Base-by-base conservation (phyloP, 2,797 vertebrate species). In the Neoniphon sammara region DNA sequence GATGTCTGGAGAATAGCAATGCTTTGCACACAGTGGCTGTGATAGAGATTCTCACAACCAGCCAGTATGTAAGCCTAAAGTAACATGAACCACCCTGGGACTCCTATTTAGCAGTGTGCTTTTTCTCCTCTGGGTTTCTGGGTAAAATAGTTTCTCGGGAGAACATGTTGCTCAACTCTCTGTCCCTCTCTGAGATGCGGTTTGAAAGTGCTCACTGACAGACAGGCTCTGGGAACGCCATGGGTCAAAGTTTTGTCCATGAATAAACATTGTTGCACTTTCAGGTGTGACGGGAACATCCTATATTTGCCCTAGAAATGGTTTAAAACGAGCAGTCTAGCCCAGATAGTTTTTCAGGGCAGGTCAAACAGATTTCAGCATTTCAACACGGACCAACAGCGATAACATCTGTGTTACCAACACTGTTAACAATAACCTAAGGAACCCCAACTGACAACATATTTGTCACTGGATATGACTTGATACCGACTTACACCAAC, bases 161-260 rank as follows among this genome's bases (percentile, higher is more conserved):
- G 54, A 85, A 88, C 73, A 69, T 80, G 65, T 87, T 91, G 81
- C 85, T 85, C 84, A 90, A 91, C 82, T 46, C 2, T 4, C 2
- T 46, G 5, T 0, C 44, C 56, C 56, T 27, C 50, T 11, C 1
- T 2, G 42, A n/a, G 11, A 49, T 57, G 42, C 44, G 25, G 53
- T 65, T 8, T 57, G 25, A 73, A 72, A 66, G 39, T 11, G 30
- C 53, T 66, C 25, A 9, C 65, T 70, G 69, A 83, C 66, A 78
- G 12, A 86, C 61, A 66, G 72, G 55, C 67, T 64, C 27, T 36
- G 57, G 57, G 23, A 4, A 62, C 1, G 14, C 11, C 30, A 60
- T 17, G 52, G 54, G 30, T 67, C 58, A 36, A 25, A 36, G 15
- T 50, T 25, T 67, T 36, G n/a, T 56, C 23, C 42, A 59, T 47